Evolutionary conservation across 2,888 invertebrate genomes (phyloP).

Genomic region (Limenitis camilla): DNA sequence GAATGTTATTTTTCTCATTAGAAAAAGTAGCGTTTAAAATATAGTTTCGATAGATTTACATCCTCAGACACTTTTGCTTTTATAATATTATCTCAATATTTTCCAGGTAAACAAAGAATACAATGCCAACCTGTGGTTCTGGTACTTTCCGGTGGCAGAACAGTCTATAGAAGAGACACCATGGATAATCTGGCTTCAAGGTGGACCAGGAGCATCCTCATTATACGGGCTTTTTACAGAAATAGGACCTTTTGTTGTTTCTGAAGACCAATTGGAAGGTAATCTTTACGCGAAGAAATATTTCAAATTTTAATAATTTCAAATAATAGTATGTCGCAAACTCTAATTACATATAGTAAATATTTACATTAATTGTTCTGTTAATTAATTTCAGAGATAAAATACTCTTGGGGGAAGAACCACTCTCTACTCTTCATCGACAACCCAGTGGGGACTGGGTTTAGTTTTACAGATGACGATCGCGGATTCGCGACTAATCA

Average conservation of each 20-base stretch:
- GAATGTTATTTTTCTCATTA: no score
- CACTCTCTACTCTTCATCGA: slow-evolving; percentile 79
- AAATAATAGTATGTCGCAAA: no score
- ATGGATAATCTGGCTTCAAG: slow-evolving; percentile 76
- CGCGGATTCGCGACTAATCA: slow-evolving; percentile 77
- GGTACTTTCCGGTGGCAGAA: slow-evolving; percentile 84
- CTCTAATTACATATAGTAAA: no score
- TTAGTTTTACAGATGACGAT: slow-evolving; percentile 77
- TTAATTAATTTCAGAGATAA: slow-evolving; percentile 50
- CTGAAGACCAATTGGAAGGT: slow-evolving; percentile 55
- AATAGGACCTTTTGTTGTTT: slow-evolving; percentile 76
- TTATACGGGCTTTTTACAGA: slow-evolving; percentile 76
- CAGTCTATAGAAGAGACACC: slow-evolving; percentile 67
- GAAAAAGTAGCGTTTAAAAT: no score
- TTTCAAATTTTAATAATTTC: no score
- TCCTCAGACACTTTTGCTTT: no score
- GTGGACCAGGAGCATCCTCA: slow-evolving; percentile 75
- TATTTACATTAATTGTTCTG: not conserved
- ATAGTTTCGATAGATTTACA: no score
- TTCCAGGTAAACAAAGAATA: slow-evolving; percentile 81
- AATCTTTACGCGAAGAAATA: slow-evolving; percentile 1
- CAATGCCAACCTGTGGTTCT: slow-evolving; percentile 88
- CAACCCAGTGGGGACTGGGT: slow-evolving; percentile 80
- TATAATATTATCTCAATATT: no score
- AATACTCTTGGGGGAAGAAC: slow-evolving; percentile 76